Evolutionary conservation across 2,888 invertebrate species (phyloP).

Genomic region (Tachina grossa): DNA sequence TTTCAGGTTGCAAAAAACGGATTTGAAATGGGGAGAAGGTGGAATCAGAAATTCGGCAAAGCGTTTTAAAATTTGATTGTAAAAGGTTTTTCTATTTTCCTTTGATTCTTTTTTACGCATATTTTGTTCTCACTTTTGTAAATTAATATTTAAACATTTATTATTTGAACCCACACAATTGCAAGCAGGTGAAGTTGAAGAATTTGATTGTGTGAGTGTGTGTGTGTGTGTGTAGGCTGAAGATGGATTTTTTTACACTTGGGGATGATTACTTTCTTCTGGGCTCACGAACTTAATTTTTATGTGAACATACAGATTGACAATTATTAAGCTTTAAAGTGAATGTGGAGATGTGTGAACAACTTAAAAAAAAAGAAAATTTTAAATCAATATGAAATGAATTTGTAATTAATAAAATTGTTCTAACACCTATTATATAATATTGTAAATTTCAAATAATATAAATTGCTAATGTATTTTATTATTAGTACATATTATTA

Average conservation of each 20-base stretch:
- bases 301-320: conserved; percentile 1
- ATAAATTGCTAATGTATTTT: too few species aligned
- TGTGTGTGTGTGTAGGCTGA: neutral
- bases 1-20: conserved; percentile 47
- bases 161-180: conserved; percentile 52
- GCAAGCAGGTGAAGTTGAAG: conserved; percentile 51
- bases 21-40: conserved; percentile 10
- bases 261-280: conserved; percentile 1
- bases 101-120: conserved; percentile 76
- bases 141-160: conserved; percentile 77
- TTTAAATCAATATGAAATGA: neutral
- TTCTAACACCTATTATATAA: too few species aligned
- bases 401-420: too few species aligned
- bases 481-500: too few species aligned
- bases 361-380: neutral
- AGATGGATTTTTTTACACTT: conserved; percentile 4
- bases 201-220: neutral
- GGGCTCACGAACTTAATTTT: conserved; percentile 11
- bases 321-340: conserved; percentile 32
- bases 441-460: too few species aligned
- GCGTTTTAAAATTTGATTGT: conserved; percentile 79
- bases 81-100: conserved; percentile 45
- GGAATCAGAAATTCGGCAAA: conserved; percentile 56
- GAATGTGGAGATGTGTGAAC: conserved; percentile 16
- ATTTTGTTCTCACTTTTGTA: conserved; percentile 80